Percentiles rank a stretch among this genome's conserved stretches.
phyloP scores from a whole-genome alignment of 2,888 invertebrate genomes.

The Operophtera brumata region DNA sequence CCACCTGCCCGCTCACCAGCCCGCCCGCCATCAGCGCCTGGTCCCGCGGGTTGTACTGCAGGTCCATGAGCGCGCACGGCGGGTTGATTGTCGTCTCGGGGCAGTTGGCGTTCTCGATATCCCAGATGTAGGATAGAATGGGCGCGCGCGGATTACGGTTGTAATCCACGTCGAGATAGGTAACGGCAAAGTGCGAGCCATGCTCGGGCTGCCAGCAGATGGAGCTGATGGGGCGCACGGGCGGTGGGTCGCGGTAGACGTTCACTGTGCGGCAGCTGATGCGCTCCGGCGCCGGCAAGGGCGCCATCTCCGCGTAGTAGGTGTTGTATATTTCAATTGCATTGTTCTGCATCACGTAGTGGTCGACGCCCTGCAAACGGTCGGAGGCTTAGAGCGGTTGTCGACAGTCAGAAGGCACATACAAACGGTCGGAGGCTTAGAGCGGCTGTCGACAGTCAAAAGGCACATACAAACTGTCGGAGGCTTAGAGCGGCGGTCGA shows the following conservation, averaged over 20 bases:
- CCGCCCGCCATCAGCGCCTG: slow-evolving; percentile 84
- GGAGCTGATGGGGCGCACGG: slow-evolving; percentile 85
- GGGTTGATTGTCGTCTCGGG: slow-evolving; percentile 86
- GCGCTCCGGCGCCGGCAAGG: slow-evolving; percentile 83
- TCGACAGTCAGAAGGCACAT: no score
- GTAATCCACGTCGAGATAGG: slow-evolving; percentile 90
- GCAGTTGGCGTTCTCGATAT: slow-evolving; percentile 91
- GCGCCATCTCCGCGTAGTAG: slow-evolving; percentile 88
- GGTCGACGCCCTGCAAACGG: no score
- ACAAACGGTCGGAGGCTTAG: no score
- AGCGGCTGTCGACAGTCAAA: no score
- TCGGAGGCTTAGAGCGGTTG: no score
- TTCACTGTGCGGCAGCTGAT: slow-evolving; percentile 88
- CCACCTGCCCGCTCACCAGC: slow-evolving; percentile 84
- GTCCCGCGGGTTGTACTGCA: slow-evolving; percentile 93
- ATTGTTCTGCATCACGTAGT: slow-evolving; percentile 96
- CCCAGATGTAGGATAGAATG: slow-evolving; percentile 86
- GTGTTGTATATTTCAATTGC: slow-evolving; percentile 94
- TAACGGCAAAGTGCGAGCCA: slow-evolving; percentile 88
- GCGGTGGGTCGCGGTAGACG: slow-evolving; percentile 86
- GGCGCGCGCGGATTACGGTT: slow-evolving; percentile 74
- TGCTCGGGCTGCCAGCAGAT: slow-evolving; percentile 94
- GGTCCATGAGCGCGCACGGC: slow-evolving; percentile 85
- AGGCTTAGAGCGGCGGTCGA: no score
- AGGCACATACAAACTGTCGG: no score